These are phyloP conservation scores for Cynopterus brachyotis DNA, from an alignment of 2,113 vertebrate species.

Conservation along the genomic window DNA sequence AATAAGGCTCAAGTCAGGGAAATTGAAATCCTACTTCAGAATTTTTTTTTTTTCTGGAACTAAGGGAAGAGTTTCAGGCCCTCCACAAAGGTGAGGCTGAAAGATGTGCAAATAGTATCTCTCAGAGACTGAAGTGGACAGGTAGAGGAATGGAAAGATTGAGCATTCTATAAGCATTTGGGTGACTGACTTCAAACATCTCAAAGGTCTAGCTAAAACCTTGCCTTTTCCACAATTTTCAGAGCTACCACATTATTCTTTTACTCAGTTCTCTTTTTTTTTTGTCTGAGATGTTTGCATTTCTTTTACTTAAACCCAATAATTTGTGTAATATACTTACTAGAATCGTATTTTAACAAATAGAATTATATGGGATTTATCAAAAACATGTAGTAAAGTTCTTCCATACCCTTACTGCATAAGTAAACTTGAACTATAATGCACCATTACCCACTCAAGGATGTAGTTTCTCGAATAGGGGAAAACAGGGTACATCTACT, in stretches of 20 bases:
- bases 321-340: background rate
- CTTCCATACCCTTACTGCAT: background rate
- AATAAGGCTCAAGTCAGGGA: background rate
- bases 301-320: background rate
- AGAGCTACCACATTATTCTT: background rate
- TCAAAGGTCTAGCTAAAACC: background rate
- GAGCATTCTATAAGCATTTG: background rate
- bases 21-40: background rate
- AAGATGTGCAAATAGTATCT: background rate
- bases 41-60: background rate
- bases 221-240: background rate
- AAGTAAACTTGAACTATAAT: background rate
- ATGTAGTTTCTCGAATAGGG: background rate
- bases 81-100: background rate
- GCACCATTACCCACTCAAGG: no score
- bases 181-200: background rate
- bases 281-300: background rate
- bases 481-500: background rate
- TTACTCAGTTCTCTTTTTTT: background rate
- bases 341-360: background rate
- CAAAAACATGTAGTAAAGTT: background rate
- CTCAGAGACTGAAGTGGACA: background rate
- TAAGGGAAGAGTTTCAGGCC: background rate
- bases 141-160: background rate
- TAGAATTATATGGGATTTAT: background rate